Evolutionary conservation across 2,797 vertebrate species (phyloP), one percentile per base, ranked within the genome.

Genomic region (Psittacula echo): DNA sequence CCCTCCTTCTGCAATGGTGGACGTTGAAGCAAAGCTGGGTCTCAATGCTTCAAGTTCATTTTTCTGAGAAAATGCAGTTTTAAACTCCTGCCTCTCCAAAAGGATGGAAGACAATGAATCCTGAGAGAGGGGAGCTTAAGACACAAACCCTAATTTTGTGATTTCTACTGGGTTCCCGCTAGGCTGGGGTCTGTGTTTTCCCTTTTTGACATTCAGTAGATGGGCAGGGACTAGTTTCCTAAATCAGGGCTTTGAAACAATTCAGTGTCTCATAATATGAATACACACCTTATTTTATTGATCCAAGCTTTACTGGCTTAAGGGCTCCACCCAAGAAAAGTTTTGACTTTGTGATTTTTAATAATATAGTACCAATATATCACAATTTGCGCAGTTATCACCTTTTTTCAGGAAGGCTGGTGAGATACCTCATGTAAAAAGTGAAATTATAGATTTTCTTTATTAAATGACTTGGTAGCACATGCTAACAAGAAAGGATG

Each of bases 121-220:
- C 45, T 39, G 54, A 19, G 13, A 70, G 53, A 72, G 29, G 1
- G 5, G 14, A 81, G 4, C 8, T 89, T 32, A 56, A 84, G 62
- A 44, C 9, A 32, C 10, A 75, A 75, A 41, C 6, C 3, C 14
- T 44, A 11, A 65, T 53, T 50, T 32, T 37, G 22, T 77, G 27
- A 29, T 34, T 93, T 81, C 45, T 42, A 53, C 13, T 54, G 15
- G 7, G 10, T 67, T 4, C 23, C 2, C 16, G 22, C 2, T 8
- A 68, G 1, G 0, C 15, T 85, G 19, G 11, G 15, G 4, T 47
- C 29, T 56, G 13, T 60, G 0, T 0, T 67, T 34, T 65, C 15
- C 9, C 8, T 23, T 41, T 88, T 78, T 53, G 42, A 5, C 3
- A 62, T 79, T 10, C 39, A 54, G 27, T 50, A 29, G 27, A 34